Evolutionary conservation across 1,140 invertebrate genomes (phyloP).

Genomic region (Eriosoma lanigerum): DNA sequence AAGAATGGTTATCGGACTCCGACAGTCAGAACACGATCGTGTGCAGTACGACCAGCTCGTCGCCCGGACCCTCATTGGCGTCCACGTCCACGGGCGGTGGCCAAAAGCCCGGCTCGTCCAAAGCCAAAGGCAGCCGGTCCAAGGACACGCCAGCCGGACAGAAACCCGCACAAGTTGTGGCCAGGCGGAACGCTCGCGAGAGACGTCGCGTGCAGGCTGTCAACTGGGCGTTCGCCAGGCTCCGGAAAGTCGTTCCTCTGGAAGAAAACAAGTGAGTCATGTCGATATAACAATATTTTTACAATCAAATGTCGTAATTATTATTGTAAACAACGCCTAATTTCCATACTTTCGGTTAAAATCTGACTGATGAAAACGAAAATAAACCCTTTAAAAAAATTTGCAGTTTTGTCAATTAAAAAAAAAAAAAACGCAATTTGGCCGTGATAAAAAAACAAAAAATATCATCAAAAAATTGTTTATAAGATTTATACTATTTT

Average conservation of each 20-base stretch:
- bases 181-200: slow-evolving; percentile 64
- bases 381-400: too few species aligned
- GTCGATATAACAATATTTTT: too few species aligned
- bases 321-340: too few species aligned
- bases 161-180: slow-evolving; percentile 63
- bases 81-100: slow-evolving; percentile 19
- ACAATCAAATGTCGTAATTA: too few species aligned
- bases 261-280: slow-evolving; percentile 58
- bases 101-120: slow-evolving; percentile 11
- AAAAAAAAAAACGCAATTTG: too few species aligned
- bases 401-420: too few species aligned
- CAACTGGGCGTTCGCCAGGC: slow-evolving; percentile 61
- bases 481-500: too few species aligned
- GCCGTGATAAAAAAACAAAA: too few species aligned
- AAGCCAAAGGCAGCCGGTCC: slow-evolving; percentile 32
- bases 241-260: slow-evolving; percentile 61
- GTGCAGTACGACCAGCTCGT: slow-evolving; percentile 34
- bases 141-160: slow-evolving; percentile 49
- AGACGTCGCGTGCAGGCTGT: slow-evolving; percentile 64
- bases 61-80: slow-evolving; percentile 13
- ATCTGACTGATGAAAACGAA: too few species aligned
- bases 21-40: slow-evolving; percentile 52
- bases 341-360: too few species aligned
- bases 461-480: too few species aligned
- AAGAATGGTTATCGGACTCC: slow-evolving; percentile 51